Evolutionary conservation across 2,797 vertebrate species (phyloP).

Genomic region (Tragopan temminckii): DNA sequence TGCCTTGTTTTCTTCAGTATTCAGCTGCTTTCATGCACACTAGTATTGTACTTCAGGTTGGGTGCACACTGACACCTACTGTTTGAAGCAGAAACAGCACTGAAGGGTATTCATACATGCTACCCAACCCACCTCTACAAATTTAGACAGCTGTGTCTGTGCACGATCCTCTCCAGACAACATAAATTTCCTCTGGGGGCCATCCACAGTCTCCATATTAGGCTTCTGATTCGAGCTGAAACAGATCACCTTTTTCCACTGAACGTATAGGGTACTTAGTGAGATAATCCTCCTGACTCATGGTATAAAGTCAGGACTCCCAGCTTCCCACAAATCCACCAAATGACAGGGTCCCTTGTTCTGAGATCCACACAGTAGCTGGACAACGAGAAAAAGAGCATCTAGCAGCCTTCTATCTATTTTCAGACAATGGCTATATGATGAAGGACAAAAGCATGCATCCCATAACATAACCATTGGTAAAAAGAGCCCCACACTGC

Average conservation of each 20-base stretch:
- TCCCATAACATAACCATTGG: accelerated
- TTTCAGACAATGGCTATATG: background rate
- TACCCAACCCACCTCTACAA: accelerated
- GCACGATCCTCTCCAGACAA: background rate
- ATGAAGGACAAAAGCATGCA: accelerated
- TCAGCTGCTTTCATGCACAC: background rate
- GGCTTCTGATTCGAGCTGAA: background rate
- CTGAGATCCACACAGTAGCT: accelerated
- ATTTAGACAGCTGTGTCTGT: background rate
- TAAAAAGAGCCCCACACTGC: background rate
- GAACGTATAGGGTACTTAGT: background rate
- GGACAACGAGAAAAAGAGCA: background rate
- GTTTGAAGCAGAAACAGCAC: slow-evolving; percentile 15
- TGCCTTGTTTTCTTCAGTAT: background rate
- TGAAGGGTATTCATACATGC: background rate
- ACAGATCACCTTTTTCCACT: too few species aligned
- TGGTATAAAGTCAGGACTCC: too few species aligned
- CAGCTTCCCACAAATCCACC: too few species aligned
- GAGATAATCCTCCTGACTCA: background rate
- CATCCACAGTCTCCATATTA: background rate
- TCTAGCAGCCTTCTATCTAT: background rate
- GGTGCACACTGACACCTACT: slow-evolving; percentile 71
- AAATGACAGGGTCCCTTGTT: background rate
- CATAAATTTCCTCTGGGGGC: background rate
- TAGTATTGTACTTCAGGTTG: background rate